A percentile compares a stretch with the other conserved stretches of the same genome.
Evolutionary conservation across 2,888 invertebrate genomes (phyloP).

Genomic region (Nowickia ferox): DNA sequence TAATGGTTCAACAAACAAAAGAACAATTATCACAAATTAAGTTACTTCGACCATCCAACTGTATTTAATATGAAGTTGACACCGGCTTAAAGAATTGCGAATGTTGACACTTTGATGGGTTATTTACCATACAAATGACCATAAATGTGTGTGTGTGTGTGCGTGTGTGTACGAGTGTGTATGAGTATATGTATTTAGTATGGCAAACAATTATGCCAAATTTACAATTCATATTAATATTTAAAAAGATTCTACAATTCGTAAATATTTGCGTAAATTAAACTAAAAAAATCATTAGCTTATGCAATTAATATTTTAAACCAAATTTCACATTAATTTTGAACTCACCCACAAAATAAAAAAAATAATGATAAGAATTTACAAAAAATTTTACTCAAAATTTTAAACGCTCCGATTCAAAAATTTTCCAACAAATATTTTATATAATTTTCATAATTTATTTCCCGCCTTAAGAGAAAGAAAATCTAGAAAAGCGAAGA

Average conservation of each 20-base stretch:
- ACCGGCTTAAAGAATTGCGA: constrained; percentile 25
- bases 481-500: too few relatives aligned
- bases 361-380: too few relatives aligned
- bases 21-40: constrained; percentile 9
- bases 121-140: constrained; percentile 3
- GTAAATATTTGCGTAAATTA: not conserved
- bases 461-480: too few relatives aligned
- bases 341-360: too few relatives aligned
- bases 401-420: too few relatives aligned
- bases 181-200: not conserved
- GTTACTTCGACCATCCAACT: not conserved
- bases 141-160: not conserved
- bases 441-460: too few relatives aligned
- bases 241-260: not conserved
- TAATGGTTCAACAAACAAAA: constrained; percentile 56
- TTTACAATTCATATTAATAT: not conserved
- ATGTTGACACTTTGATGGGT: constrained; percentile 42
- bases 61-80: not conserved
- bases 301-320: not conserved
- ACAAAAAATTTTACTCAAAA: too few relatives aligned
- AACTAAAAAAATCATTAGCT: not conserved
- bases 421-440: too few relatives aligned
- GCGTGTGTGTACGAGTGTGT: not conserved
- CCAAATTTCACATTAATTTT: too few relatives aligned
- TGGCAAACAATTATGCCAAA: not conserved